Evolutionary conservation across 2,888 invertebrate genomes (phyloP).

Genomic region (Herminia tarsipennalis): DNA sequence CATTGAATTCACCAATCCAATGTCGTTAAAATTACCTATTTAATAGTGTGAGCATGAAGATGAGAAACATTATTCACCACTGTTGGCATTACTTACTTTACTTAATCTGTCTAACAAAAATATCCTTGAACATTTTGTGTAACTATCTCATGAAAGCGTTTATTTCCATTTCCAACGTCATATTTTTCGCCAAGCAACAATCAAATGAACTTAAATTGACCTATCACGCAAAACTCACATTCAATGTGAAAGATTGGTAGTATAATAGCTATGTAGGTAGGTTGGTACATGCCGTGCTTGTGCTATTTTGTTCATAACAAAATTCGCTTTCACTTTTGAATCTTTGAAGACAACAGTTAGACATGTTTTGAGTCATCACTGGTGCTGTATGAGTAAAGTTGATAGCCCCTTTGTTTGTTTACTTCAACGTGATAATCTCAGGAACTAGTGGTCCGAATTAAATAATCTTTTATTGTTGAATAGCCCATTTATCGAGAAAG

Average conservation of each 20-base stretch:
- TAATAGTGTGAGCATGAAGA: too few relatives aligned
- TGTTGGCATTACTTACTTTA: too few relatives aligned
- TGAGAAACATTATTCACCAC: too few relatives aligned
- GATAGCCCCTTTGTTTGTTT: too few relatives aligned
- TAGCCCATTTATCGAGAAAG: too few relatives aligned
- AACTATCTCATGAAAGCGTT: too few relatives aligned
- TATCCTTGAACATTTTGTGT: conserved; percentile 30
- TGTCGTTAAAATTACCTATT: too few relatives aligned
- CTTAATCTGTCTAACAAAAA: conserved; percentile 11
- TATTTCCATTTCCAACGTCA: conserved; percentile 38
- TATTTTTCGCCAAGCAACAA: conserved; percentile 42
- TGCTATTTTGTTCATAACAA: conserved; percentile 36
- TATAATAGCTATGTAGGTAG: too few relatives aligned
- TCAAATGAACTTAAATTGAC: conserved; percentile 50
- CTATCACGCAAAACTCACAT: conserved; percentile 53
- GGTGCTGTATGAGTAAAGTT: neutral
- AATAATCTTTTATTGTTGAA: too few relatives aligned
- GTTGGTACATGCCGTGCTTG: conserved; percentile 26
- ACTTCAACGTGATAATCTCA: too few relatives aligned
- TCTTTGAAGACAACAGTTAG: conserved; percentile 31
- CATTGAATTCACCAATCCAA: too few relatives aligned
- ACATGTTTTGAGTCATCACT: conserved; percentile 30
- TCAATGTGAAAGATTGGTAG: conserved; percentile 27
- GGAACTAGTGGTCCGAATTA: too few relatives aligned
- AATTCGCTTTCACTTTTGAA: conserved; percentile 53